Percentiles rank a stretch among this genome's conserved stretches.
Conservation (phyloP, 1,140 invertebrate genomes). For the Lucilia cuprina region DNA sequence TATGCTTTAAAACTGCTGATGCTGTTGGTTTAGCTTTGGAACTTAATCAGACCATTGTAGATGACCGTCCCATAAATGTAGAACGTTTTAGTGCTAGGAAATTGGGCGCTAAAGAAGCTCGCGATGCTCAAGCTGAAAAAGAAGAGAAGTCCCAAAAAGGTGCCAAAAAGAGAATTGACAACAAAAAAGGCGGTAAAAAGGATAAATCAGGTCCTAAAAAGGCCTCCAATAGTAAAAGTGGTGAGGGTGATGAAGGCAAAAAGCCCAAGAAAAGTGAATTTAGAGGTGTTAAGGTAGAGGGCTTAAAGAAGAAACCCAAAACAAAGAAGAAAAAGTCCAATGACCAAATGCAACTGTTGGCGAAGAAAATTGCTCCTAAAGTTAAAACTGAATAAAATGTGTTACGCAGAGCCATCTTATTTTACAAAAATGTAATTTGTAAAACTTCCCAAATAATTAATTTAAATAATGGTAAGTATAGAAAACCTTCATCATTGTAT, state of each 20-base stretch:
- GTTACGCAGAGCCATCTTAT: too few relatives aligned
- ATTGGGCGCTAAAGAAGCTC: conserved; percentile 51
- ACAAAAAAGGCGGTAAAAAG: background rate
- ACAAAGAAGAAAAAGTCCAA: conserved; percentile 52
- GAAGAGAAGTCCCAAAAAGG: conserved; percentile 42
- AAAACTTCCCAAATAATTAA: too few relatives aligned
- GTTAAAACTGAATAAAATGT: conserved; percentile 1
- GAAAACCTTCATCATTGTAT: too few relatives aligned
- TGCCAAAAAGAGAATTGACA: conserved; percentile 43
- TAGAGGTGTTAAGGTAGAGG: conserved; percentile 53
- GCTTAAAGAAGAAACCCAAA: conserved; percentile 45
- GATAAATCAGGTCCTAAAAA: background rate
- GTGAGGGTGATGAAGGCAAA: background rate
- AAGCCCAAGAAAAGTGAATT: conserved; percentile 55
- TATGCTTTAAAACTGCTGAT: conserved; percentile 56
- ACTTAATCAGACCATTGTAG: conserved; percentile 52
- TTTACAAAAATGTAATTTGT: too few relatives aligned
- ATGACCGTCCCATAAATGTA: conserved; percentile 58
- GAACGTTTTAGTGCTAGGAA: conserved; percentile 55
- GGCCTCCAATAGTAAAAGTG: background rate
- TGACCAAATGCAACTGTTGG: conserved; percentile 45
- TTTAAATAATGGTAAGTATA: too few relatives aligned
- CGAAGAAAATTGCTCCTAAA: conserved; percentile 60
- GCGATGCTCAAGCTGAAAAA: conserved; percentile 42
- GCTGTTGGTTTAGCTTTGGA: conserved; percentile 57